Conservation (phyloP, 2,113 vertebrate species). For the Hiodon tergisus region DNA sequence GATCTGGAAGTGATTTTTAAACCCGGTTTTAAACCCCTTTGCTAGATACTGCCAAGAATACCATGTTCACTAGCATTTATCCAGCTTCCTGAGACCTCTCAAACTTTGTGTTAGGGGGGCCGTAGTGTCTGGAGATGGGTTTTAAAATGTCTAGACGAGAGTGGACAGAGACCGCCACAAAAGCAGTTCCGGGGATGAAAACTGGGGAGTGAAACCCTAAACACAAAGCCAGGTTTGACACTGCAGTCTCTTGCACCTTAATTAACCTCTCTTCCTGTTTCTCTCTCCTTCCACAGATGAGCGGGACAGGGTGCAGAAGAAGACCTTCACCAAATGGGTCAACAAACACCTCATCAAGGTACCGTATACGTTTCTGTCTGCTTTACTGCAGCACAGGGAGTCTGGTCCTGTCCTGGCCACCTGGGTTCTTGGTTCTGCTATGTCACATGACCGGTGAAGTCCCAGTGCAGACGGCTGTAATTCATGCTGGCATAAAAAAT, state of each 20-base stretch:
- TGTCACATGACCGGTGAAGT: no score
- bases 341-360: conserved; percentile 99
- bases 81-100: background rate
- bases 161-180: no score
- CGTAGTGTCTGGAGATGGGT: no score
- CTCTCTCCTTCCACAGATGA: conserved; percentile 70
- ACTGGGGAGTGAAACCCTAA: background rate
- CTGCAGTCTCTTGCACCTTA: conserved; percentile 3
- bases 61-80: background rate
- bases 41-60: no score
- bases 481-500: no score
- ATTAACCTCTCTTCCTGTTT: conserved; percentile 27
- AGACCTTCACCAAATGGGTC: conserved; percentile 99
- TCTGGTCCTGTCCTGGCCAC: background rate
- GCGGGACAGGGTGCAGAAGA: conserved; percentile 97
- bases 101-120: no score
- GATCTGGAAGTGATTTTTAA: no score
- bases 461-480: no score
- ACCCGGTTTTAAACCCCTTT: no score
- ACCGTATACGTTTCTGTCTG: conserved; percentile 18
- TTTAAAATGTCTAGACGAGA: no score
- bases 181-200: background rate
- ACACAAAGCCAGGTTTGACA: background rate
- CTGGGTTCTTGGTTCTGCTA: no score
- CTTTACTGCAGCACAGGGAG: background rate